These are phyloP conservation scores for Sebastes fasciatus DNA, from an alignment of 2,113 vertebrate genomes.

Conservation along the genomic window DNA sequence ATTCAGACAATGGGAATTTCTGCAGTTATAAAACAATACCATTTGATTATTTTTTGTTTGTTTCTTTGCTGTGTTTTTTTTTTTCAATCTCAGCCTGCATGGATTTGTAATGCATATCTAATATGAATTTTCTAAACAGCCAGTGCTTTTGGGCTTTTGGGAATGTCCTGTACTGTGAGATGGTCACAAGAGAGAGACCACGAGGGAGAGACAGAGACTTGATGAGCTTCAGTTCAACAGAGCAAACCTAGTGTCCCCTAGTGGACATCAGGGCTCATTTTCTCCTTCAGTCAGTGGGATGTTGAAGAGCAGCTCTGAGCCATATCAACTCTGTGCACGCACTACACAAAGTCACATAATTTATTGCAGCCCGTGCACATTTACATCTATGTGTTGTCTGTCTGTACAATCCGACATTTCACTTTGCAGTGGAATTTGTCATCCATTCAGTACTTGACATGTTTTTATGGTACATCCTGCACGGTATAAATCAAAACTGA, in stretches of 20 bases:
- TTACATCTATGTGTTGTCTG: conserved; percentile 43
- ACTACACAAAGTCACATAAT: conserved; percentile 24
- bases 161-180: conserved; percentile 45
- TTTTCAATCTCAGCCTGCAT: conserved; percentile 31
- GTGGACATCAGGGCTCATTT: conserved; percentile 61
- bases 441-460: conserved; percentile 50
- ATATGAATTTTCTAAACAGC: conserved; percentile 63
- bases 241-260: conserved; percentile 76
- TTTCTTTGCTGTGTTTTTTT: not conserved
- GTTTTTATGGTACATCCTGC: conserved; percentile 40
- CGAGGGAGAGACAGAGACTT: conserved; percentile 3
- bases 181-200: conserved; percentile 15
- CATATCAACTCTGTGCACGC: conserved; percentile 29
- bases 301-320: conserved; percentile 9
- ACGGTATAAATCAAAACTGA: conserved; percentile 59
- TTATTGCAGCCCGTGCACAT: conserved; percentile 38
- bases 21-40: conserved; percentile 38
- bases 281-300: not conserved
- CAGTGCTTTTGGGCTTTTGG: conserved; percentile 49
- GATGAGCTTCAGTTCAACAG: conserved; percentile 16
- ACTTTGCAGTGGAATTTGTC: conserved; percentile 46
- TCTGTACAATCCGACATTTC: conserved; percentile 46
- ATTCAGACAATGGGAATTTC: not conserved
- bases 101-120: conserved; percentile 59
- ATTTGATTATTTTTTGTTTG: not conserved